Evolutionary conservation across 1,140 invertebrate species (phyloP).

Genomic region (Anastatus disparis): DNA sequence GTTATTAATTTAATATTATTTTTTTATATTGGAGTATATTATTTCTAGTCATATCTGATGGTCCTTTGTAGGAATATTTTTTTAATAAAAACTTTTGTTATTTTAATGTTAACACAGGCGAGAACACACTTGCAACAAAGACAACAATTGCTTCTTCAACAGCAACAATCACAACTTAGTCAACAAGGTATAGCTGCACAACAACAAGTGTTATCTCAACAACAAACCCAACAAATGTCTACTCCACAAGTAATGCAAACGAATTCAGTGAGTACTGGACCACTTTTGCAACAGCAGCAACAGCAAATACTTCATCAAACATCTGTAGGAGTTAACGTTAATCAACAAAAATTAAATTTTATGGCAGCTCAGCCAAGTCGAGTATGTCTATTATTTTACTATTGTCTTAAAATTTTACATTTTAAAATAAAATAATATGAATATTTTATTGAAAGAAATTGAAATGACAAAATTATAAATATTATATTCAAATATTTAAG

Average conservation of each 20-base stretch:
- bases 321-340: conserved; percentile 48
- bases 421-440: too few relatives aligned
- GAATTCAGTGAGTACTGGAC: conserved; percentile 52
- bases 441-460: too few relatives aligned
- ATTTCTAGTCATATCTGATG: too few relatives aligned
- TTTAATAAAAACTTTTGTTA: too few relatives aligned
- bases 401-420: too few relatives aligned
- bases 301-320: conserved; percentile 48
- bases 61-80: too few relatives aligned
- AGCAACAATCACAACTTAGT: conserved; percentile 54
- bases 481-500: neutral
- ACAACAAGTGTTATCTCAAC: conserved; percentile 45
- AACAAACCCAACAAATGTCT: conserved; percentile 49
- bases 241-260: conserved; percentile 48
- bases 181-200: conserved; percentile 44
- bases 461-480: neutral
- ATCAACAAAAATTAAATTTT: conserved; percentile 62
- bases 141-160: conserved; percentile 52
- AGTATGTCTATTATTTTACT: conserved; percentile 9
- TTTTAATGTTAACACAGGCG: conserved; percentile 34
- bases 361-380: conserved; percentile 55
- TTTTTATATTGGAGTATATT: too few relatives aligned
- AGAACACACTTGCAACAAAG: conserved; percentile 59
- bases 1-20: too few relatives aligned
- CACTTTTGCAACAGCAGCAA: conserved; percentile 44